Base-by-base conservation (phyloP, 2,888 invertebrate species). In the Zygothrica quintamaculata region DNA sequence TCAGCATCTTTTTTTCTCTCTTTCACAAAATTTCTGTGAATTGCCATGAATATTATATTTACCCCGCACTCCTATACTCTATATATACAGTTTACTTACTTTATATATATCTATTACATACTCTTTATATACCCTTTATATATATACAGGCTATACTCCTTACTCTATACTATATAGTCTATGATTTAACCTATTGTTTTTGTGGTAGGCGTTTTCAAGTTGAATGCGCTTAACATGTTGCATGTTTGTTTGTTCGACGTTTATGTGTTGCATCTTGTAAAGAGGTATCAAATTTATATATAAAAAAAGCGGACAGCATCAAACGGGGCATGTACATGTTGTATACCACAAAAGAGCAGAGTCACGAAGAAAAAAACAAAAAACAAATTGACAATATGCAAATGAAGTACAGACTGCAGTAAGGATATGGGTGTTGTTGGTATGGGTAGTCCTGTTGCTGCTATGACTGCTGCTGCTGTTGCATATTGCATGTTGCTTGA, bases 201-300 rank as follows among this genome's bases (percentile, higher is more conserved):
- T 22, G 18, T 22, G n/a, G 22, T 31, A 31, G 68, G 57, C 37
- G 66, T 46, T 13, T 71, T 47, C 57, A 26, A 16, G 25, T 50
- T 43, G 56, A 51, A 39, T 56, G 68, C 47, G 50, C 46, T 59
- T 51, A 9, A 50, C 55, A 69, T 61, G 65, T 64, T 65, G 56
- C 65, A 46, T 46, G 53, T 33, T 36, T 9, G 25, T 39, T 18
- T 55, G 56, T 65, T 50, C 65, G 40, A 46, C 48, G 25, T 36
- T 9, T 25, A 43, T 18, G 34, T 11, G 12, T 3, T 5, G 34
- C n/a, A n/a, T 11, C n/a, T 3, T 3, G 15, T 25, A 60, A 25
- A 43, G 13, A 29, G 18, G 8, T 18, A 46, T 13, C 43, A 51
- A 47, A 15, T 31, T 31, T 11, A n/a, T 3, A 37, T 33, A 31